These are phyloP conservation scores for Sebastes taczanowskii DNA, from an alignment of 2,797 vertebrate species.

Conservation along the genomic window DNA sequence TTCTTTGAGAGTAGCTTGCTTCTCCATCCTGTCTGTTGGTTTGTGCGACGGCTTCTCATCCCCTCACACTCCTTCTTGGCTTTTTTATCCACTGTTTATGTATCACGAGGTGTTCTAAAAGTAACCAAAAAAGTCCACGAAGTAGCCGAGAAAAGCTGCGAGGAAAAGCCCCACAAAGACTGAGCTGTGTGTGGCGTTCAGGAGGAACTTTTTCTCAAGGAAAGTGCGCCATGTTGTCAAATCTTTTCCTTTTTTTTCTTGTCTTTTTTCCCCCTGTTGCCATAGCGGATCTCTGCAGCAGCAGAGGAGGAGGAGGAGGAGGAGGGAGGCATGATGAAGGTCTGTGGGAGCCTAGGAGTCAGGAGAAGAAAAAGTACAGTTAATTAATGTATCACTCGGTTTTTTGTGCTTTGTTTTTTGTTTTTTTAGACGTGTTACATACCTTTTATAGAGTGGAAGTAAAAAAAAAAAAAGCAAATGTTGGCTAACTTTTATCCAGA, in stretches of 20 bases:
- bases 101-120: background rate
- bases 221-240: conserved; percentile 89
- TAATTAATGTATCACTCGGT: background rate
- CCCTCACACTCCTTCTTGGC: conserved; percentile 60
- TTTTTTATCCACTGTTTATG: conserved; percentile 15
- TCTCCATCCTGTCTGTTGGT: conserved; percentile 84
- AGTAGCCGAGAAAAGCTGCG: background rate
- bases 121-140: conserved; percentile 23
- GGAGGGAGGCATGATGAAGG: conserved; percentile 15
- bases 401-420: background rate
- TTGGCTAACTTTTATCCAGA: too few relatives aligned
- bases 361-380: background rate
- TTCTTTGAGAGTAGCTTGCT: conserved; percentile 78
- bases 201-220: conserved; percentile 76
- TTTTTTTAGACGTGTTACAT: background rate
- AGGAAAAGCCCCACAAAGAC: conserved; percentile 5
- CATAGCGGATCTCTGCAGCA: conserved; percentile 59
- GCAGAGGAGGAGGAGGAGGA: background rate
- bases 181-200: conserved; percentile 37
- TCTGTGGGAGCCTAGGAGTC: conserved; percentile 11
- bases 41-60: conserved; percentile 76
- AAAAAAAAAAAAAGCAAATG: background rate
- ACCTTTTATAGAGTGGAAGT: background rate
- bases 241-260: conserved; percentile 63
- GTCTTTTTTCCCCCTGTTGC: conserved; percentile 59